phyloP scores from a whole-genome alignment of 2,888 invertebrate species.

The Ecdyonurus torrentis region DNA sequence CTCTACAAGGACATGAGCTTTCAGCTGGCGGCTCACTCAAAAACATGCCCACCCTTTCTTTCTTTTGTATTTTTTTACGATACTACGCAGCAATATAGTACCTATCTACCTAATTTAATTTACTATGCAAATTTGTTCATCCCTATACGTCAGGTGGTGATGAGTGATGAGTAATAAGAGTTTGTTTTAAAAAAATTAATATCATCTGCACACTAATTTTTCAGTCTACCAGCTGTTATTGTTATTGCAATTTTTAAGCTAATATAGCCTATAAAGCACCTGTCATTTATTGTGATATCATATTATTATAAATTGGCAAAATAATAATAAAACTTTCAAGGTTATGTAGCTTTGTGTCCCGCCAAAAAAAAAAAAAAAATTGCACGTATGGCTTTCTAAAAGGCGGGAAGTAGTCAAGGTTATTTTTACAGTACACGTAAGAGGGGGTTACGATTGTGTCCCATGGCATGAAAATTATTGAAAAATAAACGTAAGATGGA shows the following conservation, averaged over 20 bases:
- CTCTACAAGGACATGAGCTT: slow-evolving; percentile 2
- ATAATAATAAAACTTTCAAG: too few species aligned
- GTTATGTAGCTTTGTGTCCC: background rate
- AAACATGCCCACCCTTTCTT: background rate
- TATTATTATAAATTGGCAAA: background rate
- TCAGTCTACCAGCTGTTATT: background rate
- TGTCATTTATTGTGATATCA: background rate
- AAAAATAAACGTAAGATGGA: too few species aligned
- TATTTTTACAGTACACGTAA: background rate
- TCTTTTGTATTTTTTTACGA: too few species aligned
- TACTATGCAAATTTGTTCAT: background rate
- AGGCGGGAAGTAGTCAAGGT: slow-evolving; percentile 1
- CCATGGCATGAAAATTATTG: too few species aligned
- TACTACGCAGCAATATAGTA: background rate
- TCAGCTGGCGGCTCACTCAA: background rate
- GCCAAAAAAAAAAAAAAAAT: background rate
- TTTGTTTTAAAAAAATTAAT: too few species aligned
- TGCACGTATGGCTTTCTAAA: background rate
- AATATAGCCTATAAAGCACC: background rate
- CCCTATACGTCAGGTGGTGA: too few species aligned
- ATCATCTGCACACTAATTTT: too few species aligned
- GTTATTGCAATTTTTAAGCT: background rate
- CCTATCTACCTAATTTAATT: background rate
- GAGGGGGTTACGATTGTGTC: background rate
- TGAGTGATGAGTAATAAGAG: too few species aligned